Evolutionary conservation across 2,888 invertebrate genomes (phyloP).

Genomic region (Caenorhabditis becei): DNA sequence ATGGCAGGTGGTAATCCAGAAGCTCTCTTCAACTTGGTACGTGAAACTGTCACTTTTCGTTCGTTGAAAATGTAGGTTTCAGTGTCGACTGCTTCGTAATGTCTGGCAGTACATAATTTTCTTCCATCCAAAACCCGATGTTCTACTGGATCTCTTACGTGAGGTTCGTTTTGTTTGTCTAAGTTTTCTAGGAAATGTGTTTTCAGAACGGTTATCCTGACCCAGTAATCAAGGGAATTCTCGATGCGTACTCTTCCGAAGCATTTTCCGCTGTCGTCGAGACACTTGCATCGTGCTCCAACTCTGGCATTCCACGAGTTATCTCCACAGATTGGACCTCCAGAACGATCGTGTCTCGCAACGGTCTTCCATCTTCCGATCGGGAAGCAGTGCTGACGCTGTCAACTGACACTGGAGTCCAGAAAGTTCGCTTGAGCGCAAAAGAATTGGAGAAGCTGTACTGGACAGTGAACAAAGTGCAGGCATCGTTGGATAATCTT

Average conservation of each 20-base stretch:
- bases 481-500: conserved; percentile 31
- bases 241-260: conserved; percentile 37
- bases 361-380: conserved; percentile 9
- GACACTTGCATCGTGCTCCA: conserved; percentile 27
- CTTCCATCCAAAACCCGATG: conserved; percentile 45
- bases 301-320: conserved; percentile 39
- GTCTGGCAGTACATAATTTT: conserved; percentile 38
- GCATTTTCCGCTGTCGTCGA: conserved; percentile 10
- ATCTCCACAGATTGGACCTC: conserved; percentile 42
- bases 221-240: conserved; percentile 40
- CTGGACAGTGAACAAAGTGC: conserved; percentile 49
- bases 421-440: conserved; percentile 8
- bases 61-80: conserved; percentile 15
- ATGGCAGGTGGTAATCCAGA: conserved; percentile 42
- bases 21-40: conserved; percentile 28
- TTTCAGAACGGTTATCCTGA: conserved; percentile 29
- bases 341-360: conserved; percentile 13
- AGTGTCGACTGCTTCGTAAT: conserved; percentile 27
- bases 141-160: conserved; percentile 11
- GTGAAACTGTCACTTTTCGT: background rate
- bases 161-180: background rate
- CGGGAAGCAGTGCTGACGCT: conserved; percentile 42
- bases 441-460: conserved; percentile 37
- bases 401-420: conserved; percentile 32
- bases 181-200: background rate